Evolutionary conservation across 2,888 invertebrate genomes (phyloP), one percentile per base, ranked within the genome.

Genomic region (Dryomyza anilis): DNA sequence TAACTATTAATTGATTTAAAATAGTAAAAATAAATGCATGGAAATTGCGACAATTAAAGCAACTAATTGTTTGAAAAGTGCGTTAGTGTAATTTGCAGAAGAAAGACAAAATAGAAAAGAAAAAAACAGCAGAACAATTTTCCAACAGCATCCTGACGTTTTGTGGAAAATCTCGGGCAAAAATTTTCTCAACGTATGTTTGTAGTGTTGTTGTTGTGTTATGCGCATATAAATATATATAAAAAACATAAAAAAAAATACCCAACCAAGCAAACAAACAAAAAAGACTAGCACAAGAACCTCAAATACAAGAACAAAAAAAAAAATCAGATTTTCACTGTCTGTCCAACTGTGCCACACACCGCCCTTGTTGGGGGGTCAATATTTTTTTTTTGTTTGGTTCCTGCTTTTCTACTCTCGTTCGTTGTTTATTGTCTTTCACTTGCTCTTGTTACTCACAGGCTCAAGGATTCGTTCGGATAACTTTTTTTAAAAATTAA

Each of bases 281-380:
- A 33, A 53, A n/a, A 53, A 10, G 5, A n/a, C n/a, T n/a, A n/a
- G n/a, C n/a, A n/a, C n/a, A n/a, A n/a, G n/a, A n/a, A n/a, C n/a
- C n/a, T n/a, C 8, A 52, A n/a, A 52, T 27, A 39, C 23, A 16
- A 30, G n/a, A 14, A 39, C 3, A 30, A 57, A 57, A 57, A 57
- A 45, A 27, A 25, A n/a, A 5, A 2, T 2, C 14, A 16, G 8
- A 29, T 58, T 45, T 29, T 30, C 29, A 4, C 58, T 29, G 58
- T 12, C 46, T 45, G 58, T 58, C 58, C 46, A 30, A 46, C 58
- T 39, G 21, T 25, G 45, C 29, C n/a, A 45, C 45, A 57, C 59
- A 48, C 59, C 59, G 33, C 59, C 59, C 59, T 48, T 48, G 36
- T 60, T 60, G 48, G 58, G n/a, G 58, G 50, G 50, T 59, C 59